Conservation (phyloP, 2,113 vertebrate genomes). For the Leucosticte australis region DNA sequence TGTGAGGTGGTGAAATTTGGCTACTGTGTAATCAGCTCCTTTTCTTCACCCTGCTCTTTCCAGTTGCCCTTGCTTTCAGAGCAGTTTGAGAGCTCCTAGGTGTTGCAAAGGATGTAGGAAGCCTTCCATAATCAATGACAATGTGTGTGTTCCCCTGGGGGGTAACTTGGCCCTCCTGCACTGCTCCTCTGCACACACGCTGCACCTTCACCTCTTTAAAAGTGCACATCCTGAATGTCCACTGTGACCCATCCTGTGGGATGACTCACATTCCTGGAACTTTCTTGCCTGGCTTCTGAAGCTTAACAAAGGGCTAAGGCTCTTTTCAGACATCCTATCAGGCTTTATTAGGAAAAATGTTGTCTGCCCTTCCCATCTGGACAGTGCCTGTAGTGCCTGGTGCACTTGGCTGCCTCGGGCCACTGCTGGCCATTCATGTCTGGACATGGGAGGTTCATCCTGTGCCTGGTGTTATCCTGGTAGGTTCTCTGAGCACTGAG, state of each 20-base stretch:
- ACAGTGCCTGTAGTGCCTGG: not conserved
- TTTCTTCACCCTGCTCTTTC: not conserved
- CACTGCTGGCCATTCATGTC: accelerated
- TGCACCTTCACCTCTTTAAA: slow-evolving; percentile 63
- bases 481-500: not conserved
- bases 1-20: not conserved
- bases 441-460: not conserved
- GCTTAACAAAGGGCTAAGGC: slow-evolving; percentile 39
- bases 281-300: slow-evolving; percentile 38
- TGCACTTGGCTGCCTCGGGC: not conserved
- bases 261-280: slow-evolving; percentile 68
- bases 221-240: slow-evolving; percentile 58
- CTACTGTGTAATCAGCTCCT: not conserved
- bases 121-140: slow-evolving; percentile 7
- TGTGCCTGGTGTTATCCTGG: not conserved
- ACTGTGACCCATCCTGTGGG: slow-evolving; percentile 35
- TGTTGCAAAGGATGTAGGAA: slow-evolving; percentile 10
- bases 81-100: not conserved
- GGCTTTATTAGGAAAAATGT: slow-evolving; percentile 63
- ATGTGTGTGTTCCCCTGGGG: not conserved
- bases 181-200: not conserved
- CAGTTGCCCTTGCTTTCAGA: not conserved
- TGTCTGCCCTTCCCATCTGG: not conserved
- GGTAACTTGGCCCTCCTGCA: not conserved
- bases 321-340: slow-evolving; percentile 36